phyloP scores from a whole-genome alignment of 2,113 vertebrate species.

The Dicaeum eximium region DNA sequence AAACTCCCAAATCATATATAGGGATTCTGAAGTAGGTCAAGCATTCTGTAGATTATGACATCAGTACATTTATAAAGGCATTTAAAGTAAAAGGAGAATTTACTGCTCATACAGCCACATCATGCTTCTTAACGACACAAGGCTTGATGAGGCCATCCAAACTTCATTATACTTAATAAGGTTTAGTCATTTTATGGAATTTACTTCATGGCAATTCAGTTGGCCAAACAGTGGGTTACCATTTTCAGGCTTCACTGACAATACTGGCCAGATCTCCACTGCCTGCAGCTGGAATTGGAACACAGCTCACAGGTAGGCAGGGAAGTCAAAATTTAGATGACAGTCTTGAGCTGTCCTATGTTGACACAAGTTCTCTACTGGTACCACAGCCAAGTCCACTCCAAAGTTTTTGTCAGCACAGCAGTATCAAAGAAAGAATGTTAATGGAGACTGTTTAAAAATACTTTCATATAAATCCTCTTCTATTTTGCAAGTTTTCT shows the following conservation, averaged over 20 bases:
- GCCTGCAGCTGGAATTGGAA: background rate
- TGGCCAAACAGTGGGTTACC: background rate
- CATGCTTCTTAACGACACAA: background rate
- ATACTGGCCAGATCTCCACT: rapidly evolving
- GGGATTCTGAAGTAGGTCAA: background rate
- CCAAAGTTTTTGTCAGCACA: background rate
- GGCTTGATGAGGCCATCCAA: background rate
- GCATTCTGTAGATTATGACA: background rate
- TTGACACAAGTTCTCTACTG: background rate
- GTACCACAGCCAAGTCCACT: background rate
- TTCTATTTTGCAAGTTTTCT: background rate
- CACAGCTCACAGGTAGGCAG: background rate
- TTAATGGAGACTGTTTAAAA: background rate
- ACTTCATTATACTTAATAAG: background rate
- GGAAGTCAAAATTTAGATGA: background rate
- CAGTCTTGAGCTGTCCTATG: background rate
- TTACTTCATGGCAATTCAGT: background rate
- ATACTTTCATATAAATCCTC: background rate
- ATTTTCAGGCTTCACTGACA: background rate
- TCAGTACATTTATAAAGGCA: background rate
- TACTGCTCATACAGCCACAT: background rate
- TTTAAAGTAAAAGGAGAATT: background rate
- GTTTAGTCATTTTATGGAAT: background rate
- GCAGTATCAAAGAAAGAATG: background rate
- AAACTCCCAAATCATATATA: background rate